Percentiles rank a stretch among this genome's conserved stretches.
Conservation (phyloP, 2,888 invertebrate species). For the Zelleria hepariella region DNA sequence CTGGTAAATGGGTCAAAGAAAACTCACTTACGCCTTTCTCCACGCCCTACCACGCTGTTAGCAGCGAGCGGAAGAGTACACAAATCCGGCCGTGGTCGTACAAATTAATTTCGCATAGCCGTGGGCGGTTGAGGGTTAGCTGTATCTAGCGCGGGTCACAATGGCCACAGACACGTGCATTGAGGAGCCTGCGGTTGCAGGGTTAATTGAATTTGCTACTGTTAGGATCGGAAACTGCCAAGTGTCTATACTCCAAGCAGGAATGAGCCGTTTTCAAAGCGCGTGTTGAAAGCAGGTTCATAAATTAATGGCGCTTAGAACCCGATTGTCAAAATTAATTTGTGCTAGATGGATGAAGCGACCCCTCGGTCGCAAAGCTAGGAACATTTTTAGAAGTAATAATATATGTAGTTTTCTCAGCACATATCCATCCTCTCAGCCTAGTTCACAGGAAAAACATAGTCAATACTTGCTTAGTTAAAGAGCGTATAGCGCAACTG, state of each 20-base stretch:
- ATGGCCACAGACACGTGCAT: slow-evolving; percentile 6
- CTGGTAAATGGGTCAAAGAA: slow-evolving; percentile 11
- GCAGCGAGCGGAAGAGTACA: slow-evolving; percentile 44
- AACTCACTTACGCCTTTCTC: slow-evolving; percentile 25
- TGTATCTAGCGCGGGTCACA: neutral
- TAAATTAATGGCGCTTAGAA: no score
- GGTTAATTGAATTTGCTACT: neutral
- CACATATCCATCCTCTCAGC: no score
- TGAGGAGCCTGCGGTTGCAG: neutral
- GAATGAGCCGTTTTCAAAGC: no score
- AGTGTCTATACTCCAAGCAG: neutral
- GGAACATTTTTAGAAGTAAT: no score
- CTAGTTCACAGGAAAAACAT: no score
- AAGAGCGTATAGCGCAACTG: no score
- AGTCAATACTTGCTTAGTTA: no score
- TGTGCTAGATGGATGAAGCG: no score
- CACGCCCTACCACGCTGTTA: slow-evolving; percentile 21
- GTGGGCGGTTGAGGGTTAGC: slow-evolving; percentile 17
- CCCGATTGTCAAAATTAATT: no score
- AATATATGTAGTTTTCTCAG: no score
- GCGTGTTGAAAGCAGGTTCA: no score
- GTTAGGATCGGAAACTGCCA: neutral
- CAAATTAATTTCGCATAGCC: slow-evolving; percentile 69
- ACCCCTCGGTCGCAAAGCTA: no score
- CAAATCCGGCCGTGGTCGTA: slow-evolving; percentile 42